Evolutionary conservation across 2,113 vertebrate genomes (phyloP).

Genomic region (Halichoerus grypus): DNA sequence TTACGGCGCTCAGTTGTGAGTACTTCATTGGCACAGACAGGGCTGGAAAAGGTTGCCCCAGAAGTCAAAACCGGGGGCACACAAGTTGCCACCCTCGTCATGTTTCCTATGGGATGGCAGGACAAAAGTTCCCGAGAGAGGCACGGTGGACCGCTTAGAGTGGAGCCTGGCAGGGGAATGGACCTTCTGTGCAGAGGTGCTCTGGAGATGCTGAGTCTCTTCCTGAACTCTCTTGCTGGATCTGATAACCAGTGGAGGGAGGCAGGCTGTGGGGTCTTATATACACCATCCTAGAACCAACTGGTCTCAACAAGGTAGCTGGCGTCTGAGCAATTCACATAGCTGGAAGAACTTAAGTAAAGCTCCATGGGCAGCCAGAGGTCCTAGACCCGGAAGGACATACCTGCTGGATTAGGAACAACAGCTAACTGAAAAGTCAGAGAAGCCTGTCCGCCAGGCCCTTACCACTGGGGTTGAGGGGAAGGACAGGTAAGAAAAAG

Average conservation of each 20-base stretch:
- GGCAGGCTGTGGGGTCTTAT: not conserved
- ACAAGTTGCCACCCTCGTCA: not conserved
- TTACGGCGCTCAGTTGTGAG: not conserved
- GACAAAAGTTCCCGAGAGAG: not conserved
- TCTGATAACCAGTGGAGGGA: not conserved
- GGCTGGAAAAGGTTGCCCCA: not conserved
- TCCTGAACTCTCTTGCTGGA: not conserved
- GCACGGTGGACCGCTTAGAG: not conserved
- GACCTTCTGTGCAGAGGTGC: not conserved
- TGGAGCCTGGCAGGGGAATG: not conserved
- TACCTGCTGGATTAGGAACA: not conserved
- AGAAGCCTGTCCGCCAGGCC: not conserved
- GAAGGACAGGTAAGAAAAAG: not conserved
- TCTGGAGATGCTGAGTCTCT: not conserved
- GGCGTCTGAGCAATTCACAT: not conserved
- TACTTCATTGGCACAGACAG: not conserved
- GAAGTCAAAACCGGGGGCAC: not conserved
- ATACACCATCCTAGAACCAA: not conserved
- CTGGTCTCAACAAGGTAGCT: not conserved
- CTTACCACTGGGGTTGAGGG: not conserved
- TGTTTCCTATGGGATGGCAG: not conserved
- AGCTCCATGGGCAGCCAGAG: not conserved
- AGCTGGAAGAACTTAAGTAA: not conserved
- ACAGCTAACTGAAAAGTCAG: not conserved
- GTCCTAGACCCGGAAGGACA: not conserved